Base-by-base conservation (phyloP, 92 coral and sea anemone genomes). In the Siderastrea siderea region DNA sequence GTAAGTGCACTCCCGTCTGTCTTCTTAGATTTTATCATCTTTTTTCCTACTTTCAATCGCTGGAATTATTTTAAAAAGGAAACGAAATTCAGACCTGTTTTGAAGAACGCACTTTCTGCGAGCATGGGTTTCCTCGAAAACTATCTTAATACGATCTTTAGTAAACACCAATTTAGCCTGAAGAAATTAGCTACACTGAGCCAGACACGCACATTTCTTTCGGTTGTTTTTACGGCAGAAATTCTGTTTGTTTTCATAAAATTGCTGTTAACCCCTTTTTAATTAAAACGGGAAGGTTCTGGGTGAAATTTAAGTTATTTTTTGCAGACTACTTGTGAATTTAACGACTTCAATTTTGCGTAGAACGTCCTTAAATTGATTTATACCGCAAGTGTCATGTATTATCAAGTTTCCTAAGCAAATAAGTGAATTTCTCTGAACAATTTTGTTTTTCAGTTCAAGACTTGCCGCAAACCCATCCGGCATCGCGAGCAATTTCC, bases 311-410 rank as follows among this genome's bases (percentile, higher is more conserved):
- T 6, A 4, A 2, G n/a, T 1, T 0, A 55, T 57, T 13, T 59
- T 75, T 1, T 9, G 9, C 50, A 26, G 12, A 6, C 10, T 9
- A 55, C 51, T 38, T 26, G 49, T 19, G 61, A 55, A 57, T 15
- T 55, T 2, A 43, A 53, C 58, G 10, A 4, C 14, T 26, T 78
- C 62, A 44, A 78, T 46, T 48, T 64, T 79, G 15, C 47, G 17
- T 51, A 6, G 50, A 79, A 64, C 59, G 9, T 60, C 6, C 57
- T 65, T 64, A 63, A 79, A 79, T 79, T 52, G 13, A 45, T 19
- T 78, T 64, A 63, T 43, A 79, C 83, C 83, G 14, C 73, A 43
- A 10, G 67, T 55, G 66, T 55, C 68, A 43, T 43, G 16, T 73
- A 59, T 58, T 55, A 13, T 57, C 53, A 58, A 38, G 5, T 58